phyloP scores from a whole-genome alignment of 2,113 vertebrate genomes.

The Mohoua ochrocephala region DNA sequence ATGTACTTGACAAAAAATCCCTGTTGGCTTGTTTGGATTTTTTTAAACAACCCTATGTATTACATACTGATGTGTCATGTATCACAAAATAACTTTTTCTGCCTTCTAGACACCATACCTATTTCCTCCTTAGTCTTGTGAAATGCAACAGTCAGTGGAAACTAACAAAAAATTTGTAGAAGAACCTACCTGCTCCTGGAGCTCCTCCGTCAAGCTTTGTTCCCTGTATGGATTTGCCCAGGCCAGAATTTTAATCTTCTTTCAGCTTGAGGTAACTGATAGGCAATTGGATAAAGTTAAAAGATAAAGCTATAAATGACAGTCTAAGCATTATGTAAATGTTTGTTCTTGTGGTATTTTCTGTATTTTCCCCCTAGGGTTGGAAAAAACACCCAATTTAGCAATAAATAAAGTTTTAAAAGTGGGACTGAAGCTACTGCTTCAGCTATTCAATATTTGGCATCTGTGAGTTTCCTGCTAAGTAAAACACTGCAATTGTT shows the following conservation, averaged over 20 bases:
- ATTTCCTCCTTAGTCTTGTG: background rate
- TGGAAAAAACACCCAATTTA: background rate
- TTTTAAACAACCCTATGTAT: background rate
- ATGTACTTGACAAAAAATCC: background rate
- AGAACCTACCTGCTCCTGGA: background rate
- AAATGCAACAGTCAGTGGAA: background rate
- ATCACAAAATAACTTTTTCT: background rate
- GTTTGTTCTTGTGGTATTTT: background rate
- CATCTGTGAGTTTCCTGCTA: background rate
- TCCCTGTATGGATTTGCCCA: background rate
- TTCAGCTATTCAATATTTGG: background rate
- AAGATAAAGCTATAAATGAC: background rate
- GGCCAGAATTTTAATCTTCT: background rate
- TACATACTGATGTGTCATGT: background rate
- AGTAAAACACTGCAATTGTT: background rate
- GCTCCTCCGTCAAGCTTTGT: background rate
- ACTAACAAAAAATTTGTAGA: background rate
- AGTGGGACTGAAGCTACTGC: background rate
- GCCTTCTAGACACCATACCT: background rate
- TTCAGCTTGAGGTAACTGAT: background rate
- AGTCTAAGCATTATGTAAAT: background rate
- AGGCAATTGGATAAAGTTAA: background rate
- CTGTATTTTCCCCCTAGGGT: background rate
- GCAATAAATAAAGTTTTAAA: background rate
- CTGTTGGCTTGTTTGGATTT: fast-evolving